A percentile compares a stretch with the other conserved stretches of the same genome.
Evolutionary conservation across 2,113 vertebrate genomes (phyloP).

Genomic region (Delphinus delphis): DNA sequence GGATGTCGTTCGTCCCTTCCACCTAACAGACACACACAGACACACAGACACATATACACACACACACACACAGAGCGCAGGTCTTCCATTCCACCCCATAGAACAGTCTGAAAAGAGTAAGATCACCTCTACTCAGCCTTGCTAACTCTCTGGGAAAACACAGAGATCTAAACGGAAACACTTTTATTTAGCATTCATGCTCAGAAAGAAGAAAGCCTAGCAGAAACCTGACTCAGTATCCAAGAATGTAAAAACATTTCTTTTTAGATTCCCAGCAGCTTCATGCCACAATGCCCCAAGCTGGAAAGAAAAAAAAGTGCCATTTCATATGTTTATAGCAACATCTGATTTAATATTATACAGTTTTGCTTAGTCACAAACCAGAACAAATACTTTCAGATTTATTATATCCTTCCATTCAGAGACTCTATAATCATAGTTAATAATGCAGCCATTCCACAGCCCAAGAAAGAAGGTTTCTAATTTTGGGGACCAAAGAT

Average conservation of each 20-base stretch:
- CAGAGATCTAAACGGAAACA: background rate
- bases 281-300: conserved; percentile 74
- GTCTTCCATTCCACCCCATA: background rate
- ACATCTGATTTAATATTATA: conserved; percentile 79
- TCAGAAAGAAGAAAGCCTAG: conserved; percentile 6
- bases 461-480: conserved; percentile 65
- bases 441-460: conserved; percentile 77
- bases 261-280: conserved; percentile 68
- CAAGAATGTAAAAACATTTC: conserved; percentile 27
- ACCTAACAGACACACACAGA: background rate
- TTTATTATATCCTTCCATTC: conserved; percentile 84
- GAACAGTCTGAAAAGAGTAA: background rate
- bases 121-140: background rate
- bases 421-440: conserved; percentile 78
- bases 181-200: background rate
- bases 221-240: background rate
- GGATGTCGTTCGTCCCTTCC: background rate
- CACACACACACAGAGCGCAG: background rate
- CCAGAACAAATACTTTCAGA: conserved; percentile 83
- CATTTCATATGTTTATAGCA: conserved; percentile 79
- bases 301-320: conserved; percentile 69
- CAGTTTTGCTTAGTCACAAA: conserved; percentile 80
- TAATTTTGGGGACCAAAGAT: conserved; percentile 70
- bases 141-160: background rate
- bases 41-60: background rate